Base-by-base conservation (phyloP, 2,113 vertebrate genomes). In the Cygnus atratus region DNA sequence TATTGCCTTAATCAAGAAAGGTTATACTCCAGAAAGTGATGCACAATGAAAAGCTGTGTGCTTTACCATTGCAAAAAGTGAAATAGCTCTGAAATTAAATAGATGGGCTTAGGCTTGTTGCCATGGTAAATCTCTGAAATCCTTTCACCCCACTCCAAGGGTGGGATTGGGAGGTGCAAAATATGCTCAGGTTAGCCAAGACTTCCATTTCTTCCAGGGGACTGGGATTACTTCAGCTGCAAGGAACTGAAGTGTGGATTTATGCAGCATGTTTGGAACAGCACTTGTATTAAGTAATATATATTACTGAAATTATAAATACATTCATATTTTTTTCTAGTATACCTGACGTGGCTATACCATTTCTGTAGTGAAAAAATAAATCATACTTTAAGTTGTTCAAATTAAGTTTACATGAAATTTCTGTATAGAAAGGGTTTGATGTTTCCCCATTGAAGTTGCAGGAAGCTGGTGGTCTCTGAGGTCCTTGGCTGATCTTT, bases 91-190 rank as follows among this genome's bases (percentile, higher is more conserved):
- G 71, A 39, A 82, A 73, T 82, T 73, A 93, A 92, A 91, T 5
- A 66, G 58, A 92, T 58, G 70, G 58, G 22, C 57, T 73, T 85
- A 68, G 86, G 90, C 90, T 88, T 66, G 28, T 75, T 95, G 76
- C 79, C 90, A 91, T 37, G 79, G 81, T 91, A 96, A 94, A 95
- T 94, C 75, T 95, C 82, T 74, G 70, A 83, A 90, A 93, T 88
- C 85, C 72, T 87, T 93, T 89, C 95, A 91, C 80, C 88, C 68
- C 71, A 50, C 84, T 96, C 88, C 86, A 88, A 41, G 86, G 73
- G 67, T 94, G 88, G 88, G 91, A 92, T 84, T 80, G 77, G 93
- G 87, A 96, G 93, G 81, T 28, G 15, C 71, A 93, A 88, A 78
- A 93, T 88, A 81, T 0, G 0, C 73, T 2, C 88, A 73, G 84